These are phyloP conservation scores for Saccostrea echinata DNA, from an alignment of 1,140 invertebrate genomes.

Conservation along the genomic window DNA sequence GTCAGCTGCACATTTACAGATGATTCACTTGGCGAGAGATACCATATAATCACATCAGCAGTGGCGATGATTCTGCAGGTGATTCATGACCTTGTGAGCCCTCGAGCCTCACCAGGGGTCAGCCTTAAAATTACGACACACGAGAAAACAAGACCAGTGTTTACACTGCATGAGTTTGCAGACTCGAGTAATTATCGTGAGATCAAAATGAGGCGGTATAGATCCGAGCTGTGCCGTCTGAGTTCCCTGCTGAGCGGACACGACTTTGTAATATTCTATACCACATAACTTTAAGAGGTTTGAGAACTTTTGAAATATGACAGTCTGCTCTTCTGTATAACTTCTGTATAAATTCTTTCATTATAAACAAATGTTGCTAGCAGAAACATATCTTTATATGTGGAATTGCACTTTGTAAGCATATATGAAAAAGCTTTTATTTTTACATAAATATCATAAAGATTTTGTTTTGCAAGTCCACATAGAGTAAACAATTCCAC, in stretches of 20 bases:
- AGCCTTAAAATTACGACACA: constrained; percentile 27
- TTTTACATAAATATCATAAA: no score
- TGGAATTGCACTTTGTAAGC: not conserved
- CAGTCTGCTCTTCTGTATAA: not conserved
- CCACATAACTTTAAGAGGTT: not conserved
- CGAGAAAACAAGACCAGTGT: not conserved
- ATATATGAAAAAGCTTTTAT: not conserved
- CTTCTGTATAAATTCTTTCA: not conserved
- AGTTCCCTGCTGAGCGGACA: not conserved
- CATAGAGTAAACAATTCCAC: no score
- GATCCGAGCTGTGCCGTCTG: not conserved
- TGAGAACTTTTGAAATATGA: not conserved
- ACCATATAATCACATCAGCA: constrained; percentile 8
- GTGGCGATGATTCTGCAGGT: constrained; percentile 21
- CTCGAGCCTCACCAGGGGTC: constrained; percentile 3
- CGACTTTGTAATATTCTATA: constrained; percentile 26
- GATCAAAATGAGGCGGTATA: constrained; percentile 1
- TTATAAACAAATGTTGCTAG: not conserved
- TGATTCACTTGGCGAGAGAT: constrained; percentile 8
- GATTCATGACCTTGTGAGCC: constrained; percentile 26
- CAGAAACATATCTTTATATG: not conserved
- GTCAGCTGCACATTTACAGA: constrained; percentile 2
- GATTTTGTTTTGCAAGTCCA: no score
- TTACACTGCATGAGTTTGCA: not conserved
- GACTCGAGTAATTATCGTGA: constrained; percentile 27